phyloP scores from a whole-genome alignment of 1,140 invertebrate genomes.

The Meloidogyne hapla region DNA sequence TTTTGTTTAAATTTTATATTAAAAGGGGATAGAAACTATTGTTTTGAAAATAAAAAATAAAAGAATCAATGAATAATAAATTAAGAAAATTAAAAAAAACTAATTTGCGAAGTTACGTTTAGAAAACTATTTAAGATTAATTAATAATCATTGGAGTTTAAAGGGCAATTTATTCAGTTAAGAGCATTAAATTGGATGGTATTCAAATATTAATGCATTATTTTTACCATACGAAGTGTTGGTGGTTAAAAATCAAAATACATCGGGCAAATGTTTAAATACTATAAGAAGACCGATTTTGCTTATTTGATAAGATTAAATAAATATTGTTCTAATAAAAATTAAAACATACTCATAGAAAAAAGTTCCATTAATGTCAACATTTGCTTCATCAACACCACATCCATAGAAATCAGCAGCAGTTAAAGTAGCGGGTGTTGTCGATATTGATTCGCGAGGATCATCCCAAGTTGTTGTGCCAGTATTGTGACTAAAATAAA shows the following conservation, averaged over 20 bases:
- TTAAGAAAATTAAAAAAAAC: not conserved
- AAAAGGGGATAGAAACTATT: not conserved
- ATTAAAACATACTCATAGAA: constrained; percentile 81
- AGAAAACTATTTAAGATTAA: too few species aligned
- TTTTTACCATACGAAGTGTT: too few species aligned
- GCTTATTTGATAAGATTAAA: not conserved
- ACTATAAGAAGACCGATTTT: too few species aligned
- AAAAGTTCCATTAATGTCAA: constrained; percentile 78
- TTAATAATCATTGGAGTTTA: too few species aligned
- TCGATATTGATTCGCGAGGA: constrained; percentile 50
- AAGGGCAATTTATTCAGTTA: too few species aligned
- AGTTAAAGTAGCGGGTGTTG: constrained; percentile 1
- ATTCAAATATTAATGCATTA: too few species aligned
- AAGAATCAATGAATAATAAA: not conserved
- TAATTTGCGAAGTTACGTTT: not conserved
- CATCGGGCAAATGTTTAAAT: too few species aligned
- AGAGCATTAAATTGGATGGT: too few species aligned
- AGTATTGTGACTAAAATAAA: constrained; percentile 59
- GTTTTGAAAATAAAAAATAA: not conserved
- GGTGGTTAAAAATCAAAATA: too few species aligned
- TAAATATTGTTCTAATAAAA: not conserved
- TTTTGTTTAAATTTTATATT: not conserved
- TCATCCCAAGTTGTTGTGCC: constrained; percentile 64
- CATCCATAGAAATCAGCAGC: constrained; percentile 97
- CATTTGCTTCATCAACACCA: constrained; percentile 81